Percentiles rank a stretch among this genome's conserved stretches.
Evolutionary conservation across 2,797 vertebrate species (phyloP).

Genomic region (Rhynchonycteris naso): DNA sequence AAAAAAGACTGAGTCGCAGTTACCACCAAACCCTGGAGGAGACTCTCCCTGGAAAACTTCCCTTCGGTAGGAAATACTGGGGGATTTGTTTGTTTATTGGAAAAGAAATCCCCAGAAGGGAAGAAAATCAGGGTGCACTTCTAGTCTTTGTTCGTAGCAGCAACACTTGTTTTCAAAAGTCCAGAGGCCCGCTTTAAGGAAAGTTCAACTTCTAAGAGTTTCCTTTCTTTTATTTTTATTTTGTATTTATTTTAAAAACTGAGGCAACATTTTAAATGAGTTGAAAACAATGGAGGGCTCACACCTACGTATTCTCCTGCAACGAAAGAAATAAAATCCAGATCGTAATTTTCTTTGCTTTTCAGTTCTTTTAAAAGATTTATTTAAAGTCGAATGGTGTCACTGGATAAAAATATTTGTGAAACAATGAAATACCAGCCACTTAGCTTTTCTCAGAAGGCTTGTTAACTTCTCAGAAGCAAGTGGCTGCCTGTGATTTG

Average conservation of each 20-base stretch:
- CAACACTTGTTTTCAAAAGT: constrained; percentile 80
- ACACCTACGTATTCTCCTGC: constrained; percentile 29
- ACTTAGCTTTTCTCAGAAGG: constrained; percentile 86
- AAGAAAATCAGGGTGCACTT: constrained; percentile 79
- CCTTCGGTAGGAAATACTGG: constrained; percentile 87
- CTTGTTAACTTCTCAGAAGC: constrained; percentile 86
- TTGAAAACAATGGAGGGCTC: constrained; percentile 70
- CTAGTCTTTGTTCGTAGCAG: constrained; percentile 86
- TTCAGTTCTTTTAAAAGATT: constrained; percentile 65
- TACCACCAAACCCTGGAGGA: constrained; percentile 84
- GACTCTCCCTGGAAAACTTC: constrained; percentile 89
- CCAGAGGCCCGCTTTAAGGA: constrained; percentile 80
- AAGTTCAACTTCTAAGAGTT: constrained; percentile 82
- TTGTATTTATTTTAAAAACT: constrained; percentile 32
- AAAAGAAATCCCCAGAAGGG: constrained; percentile 70
- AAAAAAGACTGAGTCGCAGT: constrained; percentile 95
- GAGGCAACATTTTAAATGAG: constrained; percentile 58
- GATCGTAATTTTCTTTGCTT: constrained; percentile 68
- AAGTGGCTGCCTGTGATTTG: constrained; percentile 86
- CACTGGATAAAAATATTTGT: constrained; percentile 86
- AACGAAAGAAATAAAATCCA: constrained; percentile 24
- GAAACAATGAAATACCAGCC: constrained; percentile 88
- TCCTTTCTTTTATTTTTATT: not conserved
- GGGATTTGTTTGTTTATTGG: constrained; percentile 78
- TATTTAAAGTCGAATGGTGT: constrained; percentile 84